A percentile compares a stretch with the other conserved stretches of the same genome.
These are phyloP conservation scores for Drosophila meridiana DNA, from an alignment of 2,888 invertebrate genomes.

Conservation along the genomic window DNA sequence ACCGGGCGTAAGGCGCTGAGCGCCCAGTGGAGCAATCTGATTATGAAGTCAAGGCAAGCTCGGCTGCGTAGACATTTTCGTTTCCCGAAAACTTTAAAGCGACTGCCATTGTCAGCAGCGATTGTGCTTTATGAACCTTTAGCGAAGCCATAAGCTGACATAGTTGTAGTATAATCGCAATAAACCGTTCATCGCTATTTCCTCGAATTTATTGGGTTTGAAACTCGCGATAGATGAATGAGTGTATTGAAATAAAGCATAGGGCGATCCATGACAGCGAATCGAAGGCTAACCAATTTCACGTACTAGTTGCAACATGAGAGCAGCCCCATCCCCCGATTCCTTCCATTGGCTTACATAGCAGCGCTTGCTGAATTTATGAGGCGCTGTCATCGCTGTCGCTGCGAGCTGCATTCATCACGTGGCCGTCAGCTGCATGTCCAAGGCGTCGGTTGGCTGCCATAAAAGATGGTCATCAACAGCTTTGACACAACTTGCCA, in stretches of 20 bases:
- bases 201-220: not conserved
- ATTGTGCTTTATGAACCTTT: not conserved
- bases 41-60: not conserved
- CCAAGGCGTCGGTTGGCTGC: slow-evolving; percentile 71
- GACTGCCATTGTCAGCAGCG: not conserved
- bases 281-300: slow-evolving; percentile 44
- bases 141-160: slow-evolving; percentile 4
- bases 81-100: slow-evolving; percentile 5
- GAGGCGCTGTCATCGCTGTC: slow-evolving; percentile 53
- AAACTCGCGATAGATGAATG: slow-evolving; percentile 5
- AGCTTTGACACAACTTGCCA: slow-evolving; percentile 43
- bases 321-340: not conserved
- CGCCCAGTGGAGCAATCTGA: not conserved
- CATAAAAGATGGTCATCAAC: slow-evolving; percentile 77
- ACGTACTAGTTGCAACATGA: slow-evolving; percentile 43
- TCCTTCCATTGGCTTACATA: not conserved
- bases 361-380: slow-evolving; percentile 63
- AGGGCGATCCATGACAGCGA: slow-evolving; percentile 19
- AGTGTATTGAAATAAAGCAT: slow-evolving; percentile 15
- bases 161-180: not conserved
- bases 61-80: slow-evolving; percentile 1
- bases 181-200: not conserved
- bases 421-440: slow-evolving; percentile 65
- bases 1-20: not conserved
- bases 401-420: slow-evolving; percentile 71